Evolutionary conservation across 2,113 vertebrate genomes (phyloP), one percentile per base, ranked within the genome.

Genomic region (Hippoglossus stenolepis): DNA sequence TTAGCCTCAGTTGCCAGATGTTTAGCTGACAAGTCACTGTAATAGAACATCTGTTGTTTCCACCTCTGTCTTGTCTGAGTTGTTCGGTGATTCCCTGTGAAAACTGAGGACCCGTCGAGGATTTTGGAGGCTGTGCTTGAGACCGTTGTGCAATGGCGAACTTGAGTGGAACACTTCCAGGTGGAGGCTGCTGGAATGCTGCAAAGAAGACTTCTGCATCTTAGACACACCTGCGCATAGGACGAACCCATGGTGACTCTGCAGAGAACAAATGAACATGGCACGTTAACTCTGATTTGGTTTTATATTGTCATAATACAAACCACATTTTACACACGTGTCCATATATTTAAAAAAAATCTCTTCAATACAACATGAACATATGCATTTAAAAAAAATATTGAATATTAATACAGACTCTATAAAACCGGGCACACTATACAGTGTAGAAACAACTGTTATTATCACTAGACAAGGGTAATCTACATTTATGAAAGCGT

Each of bases 211-310:
- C 67, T 13, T 69, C 71, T 73, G 77, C 87, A 86, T 76, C 79
- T 89, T 54, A 83, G 81, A 84, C 91, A 92, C 31, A 92, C 54
- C 64, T 82, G 79, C 61, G 83, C 82, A 65, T 62, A 82, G 23
- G 64, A 49, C 10, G 74, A 83, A 31, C 89, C 80, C 93, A 94
- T 94, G 51, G 11, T 0, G 7, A 81, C 61, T 68, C 88, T 90
- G 85, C 18, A 72, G 67, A 31, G 56, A 77, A 49, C 45, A 77
- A 21, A 56, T 1, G 1, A 56, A 70, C 3, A 77, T 15, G 21
- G 21, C 54, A 23, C 18, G 0, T 57, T 8, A n/a, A 18, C 2
- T 21, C 45, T 49, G 45, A 13, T 49, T 18, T 18, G 17, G 45
- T 49, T 49, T 15, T 5, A 49, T 17, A 2, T 7, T 15, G 17